Evolutionary conservation across 2,797 vertebrate species (phyloP), one percentile per base, ranked within the genome.

Genomic region (Silurus aristotelis): DNA sequence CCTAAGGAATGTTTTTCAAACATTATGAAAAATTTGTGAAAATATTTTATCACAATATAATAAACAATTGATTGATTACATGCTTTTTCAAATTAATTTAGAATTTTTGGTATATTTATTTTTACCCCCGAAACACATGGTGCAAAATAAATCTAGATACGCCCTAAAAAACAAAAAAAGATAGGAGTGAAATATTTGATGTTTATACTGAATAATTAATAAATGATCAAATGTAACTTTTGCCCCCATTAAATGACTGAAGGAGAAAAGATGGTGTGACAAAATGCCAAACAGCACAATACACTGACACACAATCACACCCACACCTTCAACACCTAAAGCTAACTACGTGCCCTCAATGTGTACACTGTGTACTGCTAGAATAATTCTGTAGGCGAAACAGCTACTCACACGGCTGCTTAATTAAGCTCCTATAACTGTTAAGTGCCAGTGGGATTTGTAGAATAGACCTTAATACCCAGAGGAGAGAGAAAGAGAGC

Each of bases 241-340:
- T 61, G 56, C 19, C 10, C 31, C 19, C 48, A 5, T 64, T 13
- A n/a, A 67, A 61, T 14, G 63, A 38, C 84, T 68, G 82, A 80
- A 60, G 64, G 60, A 67, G 66, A 76, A 86, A 84, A 76, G 67
- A 72, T 15, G 7, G 76, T 60, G 70, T 87, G 88, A 89, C 88
- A 82, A 89, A 76, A 58, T 6, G 10, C 25, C 56, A 27, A 79
- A 9, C 13, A 12, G n/a, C 5, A 79, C 31, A 31, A 27, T 7
- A 78, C 56, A 77, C 72, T 46, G 38, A 70, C 68, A 38, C 66
- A 38, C 66, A 70, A 15, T 43, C 68, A 48, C 63, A 70, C 67
- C 38, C 67, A 72, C 38, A 72, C 68, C 46, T 17, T 46, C 43
- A 73, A 52, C 87, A 89, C 90, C 90, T 90, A 89, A 88, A 86